Conservation (phyloP, 1,140 invertebrate genomes). For the Agrypnia vestita region DNA sequence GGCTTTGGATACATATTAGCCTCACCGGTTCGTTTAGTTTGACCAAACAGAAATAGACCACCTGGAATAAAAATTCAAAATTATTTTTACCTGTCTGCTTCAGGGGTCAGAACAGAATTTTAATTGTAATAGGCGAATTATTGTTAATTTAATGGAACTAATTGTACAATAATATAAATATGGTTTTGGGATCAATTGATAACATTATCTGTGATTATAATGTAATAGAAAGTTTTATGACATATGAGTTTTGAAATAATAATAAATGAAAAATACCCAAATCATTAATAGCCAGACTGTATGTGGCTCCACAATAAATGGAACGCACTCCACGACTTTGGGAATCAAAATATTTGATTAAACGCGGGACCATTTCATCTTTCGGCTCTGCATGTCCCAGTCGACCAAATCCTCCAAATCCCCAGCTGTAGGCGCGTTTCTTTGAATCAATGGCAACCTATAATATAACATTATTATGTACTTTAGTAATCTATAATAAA, state of each 20-base stretch:
- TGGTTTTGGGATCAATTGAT: no score
- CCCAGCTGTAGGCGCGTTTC: conserved; percentile 93
- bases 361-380: conserved; percentile 91
- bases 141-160: no score
- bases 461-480: neutral
- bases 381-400: conserved; percentile 93
- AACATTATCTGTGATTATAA: no score
- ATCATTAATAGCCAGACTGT: conserved; percentile 88
- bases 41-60: conserved; percentile 88
- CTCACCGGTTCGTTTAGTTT: conserved; percentile 92
- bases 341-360: conserved; percentile 92
- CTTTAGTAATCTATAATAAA: no score
- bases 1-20: conserved; percentile 98
- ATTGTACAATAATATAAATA: no score
- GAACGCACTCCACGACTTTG: conserved; percentile 86
- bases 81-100: neutral
- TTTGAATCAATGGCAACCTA: conserved; percentile 90
- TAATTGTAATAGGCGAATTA: no score
- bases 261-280: conserved; percentile 72
- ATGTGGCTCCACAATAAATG: conserved; percentile 89
- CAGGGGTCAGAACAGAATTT: no score
- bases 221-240: neutral
- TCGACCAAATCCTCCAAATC: conserved; percentile 94
- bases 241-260: no score
- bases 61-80: conserved; percentile 64